phyloP scores from a whole-genome alignment of 2,113 vertebrate species.

The Pachypanchax playfairii region DNA sequence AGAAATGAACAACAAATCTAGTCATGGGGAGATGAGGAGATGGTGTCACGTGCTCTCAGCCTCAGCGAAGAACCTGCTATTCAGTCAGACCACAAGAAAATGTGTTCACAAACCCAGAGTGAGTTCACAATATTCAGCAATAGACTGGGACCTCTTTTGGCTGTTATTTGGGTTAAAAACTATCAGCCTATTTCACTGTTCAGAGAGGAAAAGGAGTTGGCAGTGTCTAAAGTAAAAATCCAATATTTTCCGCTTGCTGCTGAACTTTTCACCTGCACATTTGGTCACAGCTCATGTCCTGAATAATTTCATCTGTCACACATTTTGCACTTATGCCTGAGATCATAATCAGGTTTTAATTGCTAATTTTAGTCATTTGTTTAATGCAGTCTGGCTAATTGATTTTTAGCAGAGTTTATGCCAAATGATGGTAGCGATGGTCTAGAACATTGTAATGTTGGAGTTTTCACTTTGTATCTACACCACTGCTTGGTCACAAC shows the following conservation, averaged over 20 bases:
- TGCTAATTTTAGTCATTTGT: slow-evolving; percentile 19
- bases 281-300: neutral
- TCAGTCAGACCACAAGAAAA: slow-evolving; percentile 10
- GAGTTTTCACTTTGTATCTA: neutral
- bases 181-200: slow-evolving; percentile 3
- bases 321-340: slow-evolving; percentile 7
- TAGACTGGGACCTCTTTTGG: slow-evolving; percentile 28
- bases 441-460: neutral
- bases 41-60: slow-evolving; percentile 33
- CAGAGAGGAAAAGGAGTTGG: slow-evolving; percentile 7
- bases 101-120: slow-evolving; percentile 6
- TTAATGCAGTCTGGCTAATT: neutral
- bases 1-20: slow-evolving; percentile 64
- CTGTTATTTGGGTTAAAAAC: slow-evolving; percentile 23
- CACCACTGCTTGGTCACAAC: neutral
- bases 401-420: neutral
- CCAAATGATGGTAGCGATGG: neutral
- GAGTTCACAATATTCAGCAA: slow-evolving; percentile 19
- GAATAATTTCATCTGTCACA: slow-evolving; percentile 5
- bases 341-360: neutral
- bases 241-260: neutral
- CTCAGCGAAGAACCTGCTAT: slow-evolving; percentile 16
- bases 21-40: slow-evolving; percentile 54
- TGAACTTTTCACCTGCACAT: slow-evolving; percentile 18
- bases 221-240: neutral